Percentiles rank a stretch among this genome's conserved stretches.
phyloP scores from a whole-genome alignment of 2,888 invertebrate species.

The Anthoptus insignis region DNA sequence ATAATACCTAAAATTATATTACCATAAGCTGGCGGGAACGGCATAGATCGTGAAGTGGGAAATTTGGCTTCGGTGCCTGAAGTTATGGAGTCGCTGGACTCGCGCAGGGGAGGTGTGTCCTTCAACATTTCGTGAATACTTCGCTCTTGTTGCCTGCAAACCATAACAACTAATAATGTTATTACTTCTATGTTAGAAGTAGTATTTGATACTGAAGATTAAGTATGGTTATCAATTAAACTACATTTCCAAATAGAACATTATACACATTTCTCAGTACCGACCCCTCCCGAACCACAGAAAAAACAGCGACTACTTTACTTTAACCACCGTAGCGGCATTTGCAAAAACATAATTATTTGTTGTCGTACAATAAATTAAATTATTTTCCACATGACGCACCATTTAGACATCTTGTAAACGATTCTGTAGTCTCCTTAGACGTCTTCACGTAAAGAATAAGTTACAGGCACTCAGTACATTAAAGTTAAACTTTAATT shows the following conservation, averaged over 20 bases:
- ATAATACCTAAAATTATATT: too few species aligned
- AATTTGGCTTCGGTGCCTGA: slow-evolving; percentile 91
- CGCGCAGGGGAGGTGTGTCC: slow-evolving; percentile 93
- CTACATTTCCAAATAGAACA: too few species aligned
- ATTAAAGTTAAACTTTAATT: slow-evolving; percentile 12
- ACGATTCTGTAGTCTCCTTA: slow-evolving; percentile 24
- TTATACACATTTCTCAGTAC: too few species aligned
- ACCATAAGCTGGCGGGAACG: slow-evolving; percentile 91
- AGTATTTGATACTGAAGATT: too few species aligned
- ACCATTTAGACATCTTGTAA: slow-evolving; percentile 77
- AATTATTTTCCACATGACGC: slow-evolving; percentile 51
- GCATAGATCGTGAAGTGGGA: slow-evolving; percentile 89
- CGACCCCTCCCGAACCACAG: too few species aligned
- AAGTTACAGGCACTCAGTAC: neutral
- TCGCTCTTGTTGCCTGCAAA: slow-evolving; percentile 86
- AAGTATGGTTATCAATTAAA: too few species aligned
- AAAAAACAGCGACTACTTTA: slow-evolving; percentile 1
- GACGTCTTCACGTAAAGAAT: neutral
- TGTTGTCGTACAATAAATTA: neutral
- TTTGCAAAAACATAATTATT: slow-evolving; percentile 11
- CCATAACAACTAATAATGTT: neutral
- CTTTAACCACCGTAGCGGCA: neutral
- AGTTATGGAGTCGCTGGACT: slow-evolving; percentile 91
- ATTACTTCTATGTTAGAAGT: too few species aligned
- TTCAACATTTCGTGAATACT: slow-evolving; percentile 96